A percentile compares a stretch with the other conserved stretches of the same genome.
Evolutionary conservation across 2,888 invertebrate genomes (phyloP).

Genomic region (Globia sparganii): DNA sequence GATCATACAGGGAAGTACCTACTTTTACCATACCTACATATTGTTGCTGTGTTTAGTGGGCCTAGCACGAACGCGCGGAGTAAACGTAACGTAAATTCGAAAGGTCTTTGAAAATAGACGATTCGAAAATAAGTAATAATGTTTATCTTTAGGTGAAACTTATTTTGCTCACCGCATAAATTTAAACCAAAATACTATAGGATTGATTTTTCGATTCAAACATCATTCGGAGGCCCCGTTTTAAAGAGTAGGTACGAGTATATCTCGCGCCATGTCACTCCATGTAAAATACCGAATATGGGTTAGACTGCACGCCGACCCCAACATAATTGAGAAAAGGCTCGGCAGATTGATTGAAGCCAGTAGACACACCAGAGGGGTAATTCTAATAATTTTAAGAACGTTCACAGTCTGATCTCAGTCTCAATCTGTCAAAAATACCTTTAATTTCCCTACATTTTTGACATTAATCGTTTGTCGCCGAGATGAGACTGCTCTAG

Average conservation of each 20-base stretch:
- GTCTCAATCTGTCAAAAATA: no score
- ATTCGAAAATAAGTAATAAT: background rate
- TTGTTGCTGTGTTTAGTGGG: background rate
- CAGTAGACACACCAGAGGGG: slow-evolving; percentile 63
- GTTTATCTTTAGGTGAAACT: background rate
- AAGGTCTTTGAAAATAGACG: background rate
- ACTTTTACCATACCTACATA: background rate
- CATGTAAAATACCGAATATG: background rate
- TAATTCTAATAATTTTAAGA: no score
- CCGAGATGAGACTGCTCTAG: no score
- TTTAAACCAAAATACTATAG: background rate
- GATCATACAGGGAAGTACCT: no score
- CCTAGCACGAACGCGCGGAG: background rate
- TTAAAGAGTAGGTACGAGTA: background rate
- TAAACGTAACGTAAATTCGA: background rate
- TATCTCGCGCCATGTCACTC: no score
- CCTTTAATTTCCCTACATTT: no score
- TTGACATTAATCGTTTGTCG: no score
- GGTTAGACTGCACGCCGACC: background rate
- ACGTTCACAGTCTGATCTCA: no score
- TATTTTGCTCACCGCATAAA: background rate
- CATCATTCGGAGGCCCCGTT: background rate
- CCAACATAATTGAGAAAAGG: background rate
- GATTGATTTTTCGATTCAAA: no score
- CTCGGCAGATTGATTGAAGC: background rate